Evolutionary conservation across 2,888 invertebrate genomes (phyloP), one percentile per base, ranked within the genome.

Genomic region (Ophion costatus): DNA sequence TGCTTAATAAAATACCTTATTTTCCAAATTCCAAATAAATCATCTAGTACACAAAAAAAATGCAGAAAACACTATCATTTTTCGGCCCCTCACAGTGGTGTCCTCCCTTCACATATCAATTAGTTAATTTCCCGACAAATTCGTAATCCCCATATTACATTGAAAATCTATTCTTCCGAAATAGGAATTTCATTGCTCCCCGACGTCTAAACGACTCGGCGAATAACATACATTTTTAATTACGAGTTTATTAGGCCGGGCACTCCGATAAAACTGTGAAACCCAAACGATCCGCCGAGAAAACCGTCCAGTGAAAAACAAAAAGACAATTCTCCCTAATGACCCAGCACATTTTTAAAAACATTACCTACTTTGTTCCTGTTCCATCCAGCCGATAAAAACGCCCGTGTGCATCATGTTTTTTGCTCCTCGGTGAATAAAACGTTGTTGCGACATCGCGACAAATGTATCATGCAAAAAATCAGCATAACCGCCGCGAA

Each of bases 401-500:
- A 69, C 45, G 14, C 61, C 11, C 14, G 22, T 22, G 70, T 51
- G 56, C 14, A 20, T 80, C 17, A 38, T 67, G 45, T 74, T 45
- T 57, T 51, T 51, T 51, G 2, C 5, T 51, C 51, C 17, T 56
- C 24, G 33, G 29, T 14, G 7, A 56, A 24, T 14, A 22, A 74
- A 61, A 51, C 22, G 67, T 59, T 20, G 0, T 17, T 45, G 51
- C 1, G 69, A 51, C 51, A 64, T 63, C 9, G 57, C 38, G 74
- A 75, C 20, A 69, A 82, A 51, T 14, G 38, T n/a, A 75, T 82
- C 66, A 84, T 76, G 69, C 61, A 80, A 85, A 85, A 77, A 33
- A 33, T 59, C 24, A 42, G 80, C 63, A 77, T 77, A 80, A 83
- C 22, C 22, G 71, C 67, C 67, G 29, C 42, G 63, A 24, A n/a